Evolutionary conservation across 2,113 vertebrate genomes (phyloP), one percentile per base, ranked within the genome.

Genomic region (Xenotilapia flavipinnis): DNA sequence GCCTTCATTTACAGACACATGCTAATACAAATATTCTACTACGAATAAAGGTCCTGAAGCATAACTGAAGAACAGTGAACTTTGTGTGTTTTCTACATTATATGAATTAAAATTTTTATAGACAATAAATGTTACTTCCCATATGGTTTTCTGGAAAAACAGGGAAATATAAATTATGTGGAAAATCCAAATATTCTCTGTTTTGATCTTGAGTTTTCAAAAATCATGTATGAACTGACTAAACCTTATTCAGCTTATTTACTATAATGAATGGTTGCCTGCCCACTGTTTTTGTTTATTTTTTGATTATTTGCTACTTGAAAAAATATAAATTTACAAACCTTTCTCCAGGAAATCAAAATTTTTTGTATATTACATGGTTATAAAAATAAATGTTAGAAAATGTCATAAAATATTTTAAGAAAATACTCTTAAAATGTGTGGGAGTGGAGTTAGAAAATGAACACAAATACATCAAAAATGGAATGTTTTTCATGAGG

Each of bases 181-280:
- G 14, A 75, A 75, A 75, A 26, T 75, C 40, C 40, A 45, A 45
- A 73, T 73, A 9, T 23, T 70, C n/a, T 68, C n/a, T 70, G 38
- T 70, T 70, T 15, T 26, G 42, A 47, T 45, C 14, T 45, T 47
- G 42, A 75, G 14, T 75, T 47, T 47, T 75, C 21, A 47, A 23
- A 15, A 70, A 15, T 45, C 23, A 12, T 31, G 9, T 28, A 73
- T 5, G 8, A 73, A 26, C 40, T 49, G 70, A 75, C 15, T 19
- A 49, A 75, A 31, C 23, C 1, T 38, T 65, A 62, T 62, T 75
- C 14, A 10, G 13, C 14, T 47, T 47, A 49, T 75, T 49, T 75
- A 75, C 42, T 75, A 8, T 7, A 31, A 17, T 75, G 23, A 75
- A 19, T 31, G 70, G 38, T 70, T 45, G 38, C 13, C 21, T 26